phyloP scores from a whole-genome alignment of 2,797 vertebrate genomes.

The Scolopax bukidnonensis region DNA sequence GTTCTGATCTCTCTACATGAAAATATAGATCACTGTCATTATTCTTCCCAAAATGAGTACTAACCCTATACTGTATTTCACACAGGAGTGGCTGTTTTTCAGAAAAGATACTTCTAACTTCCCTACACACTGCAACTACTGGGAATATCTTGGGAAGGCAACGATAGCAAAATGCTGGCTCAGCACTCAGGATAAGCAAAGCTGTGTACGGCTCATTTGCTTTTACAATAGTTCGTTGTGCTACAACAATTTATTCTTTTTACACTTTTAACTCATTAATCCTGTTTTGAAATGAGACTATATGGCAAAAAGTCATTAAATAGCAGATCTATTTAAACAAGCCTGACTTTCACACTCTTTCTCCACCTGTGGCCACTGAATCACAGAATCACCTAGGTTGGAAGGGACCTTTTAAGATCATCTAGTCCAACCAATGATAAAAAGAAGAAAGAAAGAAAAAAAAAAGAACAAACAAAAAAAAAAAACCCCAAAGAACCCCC shows the following conservation, averaged over 20 bases:
- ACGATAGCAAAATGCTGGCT: background rate
- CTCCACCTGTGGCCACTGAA: background rate
- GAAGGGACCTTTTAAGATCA: too few relatives aligned
- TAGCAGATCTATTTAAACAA: background rate
- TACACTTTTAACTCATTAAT: background rate
- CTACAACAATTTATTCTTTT: constrained; percentile 1
- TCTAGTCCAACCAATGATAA: too few relatives aligned
- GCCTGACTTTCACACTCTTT: background rate
- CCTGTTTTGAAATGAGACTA: background rate
- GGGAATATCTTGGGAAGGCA: background rate
- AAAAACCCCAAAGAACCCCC: too few relatives aligned
- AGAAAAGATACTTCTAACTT: background rate
- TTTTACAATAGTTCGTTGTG: background rate
- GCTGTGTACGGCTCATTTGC: background rate
- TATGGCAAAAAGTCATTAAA: background rate
- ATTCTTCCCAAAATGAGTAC: background rate
- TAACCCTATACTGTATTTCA: background rate
- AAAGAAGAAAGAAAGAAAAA: too few relatives aligned
- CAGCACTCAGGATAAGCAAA: background rate
- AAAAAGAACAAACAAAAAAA: too few relatives aligned
- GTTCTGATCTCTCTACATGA: background rate
- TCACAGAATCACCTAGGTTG: too few relatives aligned
- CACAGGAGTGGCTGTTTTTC: background rate
- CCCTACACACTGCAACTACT: background rate
- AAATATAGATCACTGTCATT: background rate